phyloP scores from a whole-genome alignment of 2,113 vertebrate genomes.

The Melanotaenia duboulayi region DNA sequence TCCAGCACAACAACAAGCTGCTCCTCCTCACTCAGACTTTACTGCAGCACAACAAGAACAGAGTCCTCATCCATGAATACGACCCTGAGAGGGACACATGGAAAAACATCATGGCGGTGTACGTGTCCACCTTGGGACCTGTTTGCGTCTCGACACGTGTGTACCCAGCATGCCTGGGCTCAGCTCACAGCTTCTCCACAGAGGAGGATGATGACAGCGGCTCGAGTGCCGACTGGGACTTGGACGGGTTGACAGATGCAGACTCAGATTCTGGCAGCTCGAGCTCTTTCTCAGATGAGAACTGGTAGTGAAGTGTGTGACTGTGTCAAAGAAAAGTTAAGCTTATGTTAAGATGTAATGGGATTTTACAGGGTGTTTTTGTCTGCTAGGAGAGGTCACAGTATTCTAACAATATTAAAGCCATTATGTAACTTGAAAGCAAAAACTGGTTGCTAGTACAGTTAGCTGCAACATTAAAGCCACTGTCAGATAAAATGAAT shows the following conservation, averaged over 20 bases:
- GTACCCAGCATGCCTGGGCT: conserved; percentile 86
- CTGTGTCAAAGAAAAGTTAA: conserved; percentile 18
- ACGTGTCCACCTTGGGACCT: conserved; percentile 85
- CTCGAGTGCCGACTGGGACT: conserved; percentile 90
- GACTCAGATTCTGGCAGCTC: conserved; percentile 90
- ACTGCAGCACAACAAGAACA: conserved; percentile 88
- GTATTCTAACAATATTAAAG: conserved; percentile 26
- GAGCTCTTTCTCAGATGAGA: conserved; percentile 90
- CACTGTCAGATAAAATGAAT: not conserved
- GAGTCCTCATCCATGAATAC: conserved; percentile 89
- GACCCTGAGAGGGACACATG: conserved; percentile 83
- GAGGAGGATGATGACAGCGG: conserved; percentile 91
- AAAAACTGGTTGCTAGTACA: not conserved
- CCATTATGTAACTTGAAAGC: not conserved
- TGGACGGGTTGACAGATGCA: conserved; percentile 87
- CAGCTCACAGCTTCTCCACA: conserved; percentile 87
- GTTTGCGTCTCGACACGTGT: conserved; percentile 88
- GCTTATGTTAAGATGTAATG: conserved; percentile 10
- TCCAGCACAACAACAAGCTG: conserved; percentile 84
- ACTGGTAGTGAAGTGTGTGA: conserved; percentile 71
- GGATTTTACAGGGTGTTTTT: conserved; percentile 32
- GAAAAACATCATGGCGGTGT: conserved; percentile 87
- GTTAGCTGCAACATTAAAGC: not conserved
- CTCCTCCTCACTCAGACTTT: conserved; percentile 87
- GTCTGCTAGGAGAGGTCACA: not conserved